These are phyloP conservation scores for Piezodorus guildinii DNA, from an alignment of 1,140 invertebrate genomes.

Conservation along the genomic window DNA sequence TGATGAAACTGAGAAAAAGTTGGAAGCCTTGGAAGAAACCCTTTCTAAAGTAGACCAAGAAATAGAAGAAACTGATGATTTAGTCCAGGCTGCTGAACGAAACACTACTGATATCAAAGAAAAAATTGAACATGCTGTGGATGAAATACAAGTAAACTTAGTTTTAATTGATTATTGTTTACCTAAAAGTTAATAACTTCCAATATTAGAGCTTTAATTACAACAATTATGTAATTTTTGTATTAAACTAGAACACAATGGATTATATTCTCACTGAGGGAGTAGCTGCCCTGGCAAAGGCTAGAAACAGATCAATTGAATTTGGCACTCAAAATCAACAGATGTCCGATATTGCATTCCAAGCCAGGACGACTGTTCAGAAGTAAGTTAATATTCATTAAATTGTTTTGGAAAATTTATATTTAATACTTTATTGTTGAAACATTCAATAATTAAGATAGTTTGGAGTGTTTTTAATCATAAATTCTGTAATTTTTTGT, in stretches of 20 bases:
- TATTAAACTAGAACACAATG: constrained; percentile 41
- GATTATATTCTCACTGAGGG: constrained; percentile 72
- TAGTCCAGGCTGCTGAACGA: constrained; percentile 46
- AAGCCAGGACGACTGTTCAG: constrained; percentile 68
- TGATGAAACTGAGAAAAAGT: constrained; percentile 49
- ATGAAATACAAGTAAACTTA: constrained; percentile 25
- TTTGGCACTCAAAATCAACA: constrained; percentile 82
- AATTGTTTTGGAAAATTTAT: no score
- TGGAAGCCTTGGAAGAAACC: constrained; percentile 52
- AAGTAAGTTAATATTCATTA: constrained; percentile 38
- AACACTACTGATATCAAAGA: constrained; percentile 64
- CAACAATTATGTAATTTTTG: background rate
- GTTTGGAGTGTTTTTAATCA: no score
- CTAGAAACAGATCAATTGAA: constrained; percentile 66
- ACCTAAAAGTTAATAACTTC: no score
- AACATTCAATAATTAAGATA: background rate
- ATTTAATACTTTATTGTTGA: background rate
- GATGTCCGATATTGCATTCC: constrained; percentile 81
- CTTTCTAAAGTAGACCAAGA: constrained; percentile 48
- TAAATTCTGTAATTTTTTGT: no score
- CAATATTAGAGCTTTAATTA: no score
- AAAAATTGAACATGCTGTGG: constrained; percentile 35
- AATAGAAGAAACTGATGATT: constrained; percentile 45
- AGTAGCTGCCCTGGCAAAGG: constrained; percentile 58
- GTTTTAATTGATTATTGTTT: background rate